Percentiles rank a stretch among this genome's conserved stretches.
These are phyloP conservation scores for Grapholita molesta DNA, from an alignment of 1,140 invertebrate species.

Conservation along the genomic window DNA sequence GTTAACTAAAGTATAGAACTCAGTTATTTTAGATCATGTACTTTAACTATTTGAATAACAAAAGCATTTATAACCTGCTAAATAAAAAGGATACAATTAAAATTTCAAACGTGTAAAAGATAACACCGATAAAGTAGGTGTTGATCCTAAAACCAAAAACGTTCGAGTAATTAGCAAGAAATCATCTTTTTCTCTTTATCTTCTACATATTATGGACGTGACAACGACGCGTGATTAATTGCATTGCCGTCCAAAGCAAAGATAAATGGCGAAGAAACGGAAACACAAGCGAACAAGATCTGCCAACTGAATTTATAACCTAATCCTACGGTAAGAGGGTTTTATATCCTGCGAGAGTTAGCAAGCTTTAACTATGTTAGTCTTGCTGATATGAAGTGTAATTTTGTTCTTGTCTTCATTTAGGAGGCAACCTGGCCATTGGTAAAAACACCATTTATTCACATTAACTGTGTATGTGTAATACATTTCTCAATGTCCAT, in stretches of 20 bases:
- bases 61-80: too few relatives aligned
- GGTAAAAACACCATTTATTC: not conserved
- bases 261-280: constrained; percentile 53
- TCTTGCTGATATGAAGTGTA: constrained; percentile 40
- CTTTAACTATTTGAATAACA: too few relatives aligned
- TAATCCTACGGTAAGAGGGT: not conserved
- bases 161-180: constrained; percentile 71
- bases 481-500: not conserved
- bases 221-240: constrained; percentile 74
- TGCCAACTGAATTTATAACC: not conserved
- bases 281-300: constrained; percentile 2
- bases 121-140: constrained; percentile 53
- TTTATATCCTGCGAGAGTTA: not conserved
- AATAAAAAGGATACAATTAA: not conserved
- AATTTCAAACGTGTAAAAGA: constrained; percentile 30
- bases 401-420: constrained; percentile 37
- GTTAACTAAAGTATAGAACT: too few relatives aligned
- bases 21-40: too few relatives aligned
- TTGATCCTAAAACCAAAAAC: constrained; percentile 61
- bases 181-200: constrained; percentile 72
- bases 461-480: not conserved
- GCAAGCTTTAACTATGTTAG: constrained; percentile 34
- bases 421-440: constrained; percentile 20
- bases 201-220: constrained; percentile 53
- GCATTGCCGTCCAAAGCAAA: constrained; percentile 57